These are phyloP conservation scores for Otocyon megalotis DNA, from an alignment of 2,113 vertebrate species.

Conservation along the genomic window DNA sequence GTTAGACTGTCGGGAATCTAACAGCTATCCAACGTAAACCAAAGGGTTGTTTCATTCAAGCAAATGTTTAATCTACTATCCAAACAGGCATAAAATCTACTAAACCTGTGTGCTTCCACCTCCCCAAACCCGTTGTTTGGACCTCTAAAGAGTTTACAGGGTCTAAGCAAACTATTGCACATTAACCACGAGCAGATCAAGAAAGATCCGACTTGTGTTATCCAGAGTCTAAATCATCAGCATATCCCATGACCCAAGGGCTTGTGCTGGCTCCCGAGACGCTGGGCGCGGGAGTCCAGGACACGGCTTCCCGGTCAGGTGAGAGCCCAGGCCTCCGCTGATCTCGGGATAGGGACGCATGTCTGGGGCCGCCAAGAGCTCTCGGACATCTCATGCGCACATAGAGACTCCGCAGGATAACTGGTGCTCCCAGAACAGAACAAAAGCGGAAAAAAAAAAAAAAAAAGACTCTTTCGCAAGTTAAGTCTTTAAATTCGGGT, in stretches of 20 bases:
- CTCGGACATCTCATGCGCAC: background rate
- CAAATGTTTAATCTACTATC: background rate
- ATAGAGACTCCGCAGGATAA: background rate
- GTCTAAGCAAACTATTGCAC: background rate
- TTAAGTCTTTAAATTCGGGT: background rate
- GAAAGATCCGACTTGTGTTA: background rate
- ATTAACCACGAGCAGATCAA: background rate
- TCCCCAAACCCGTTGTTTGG: conserved; percentile 3
- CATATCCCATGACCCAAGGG: background rate
- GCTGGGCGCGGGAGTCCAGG: background rate
- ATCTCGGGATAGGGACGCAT: background rate
- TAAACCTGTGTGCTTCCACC: background rate
- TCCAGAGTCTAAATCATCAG: background rate
- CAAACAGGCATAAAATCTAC: background rate
- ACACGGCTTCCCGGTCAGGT: background rate
- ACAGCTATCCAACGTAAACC: background rate
- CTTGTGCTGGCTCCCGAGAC: background rate
- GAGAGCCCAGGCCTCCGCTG: background rate
- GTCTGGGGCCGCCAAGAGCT: background rate
- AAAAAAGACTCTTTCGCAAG: background rate
- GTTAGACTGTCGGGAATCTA: background rate
- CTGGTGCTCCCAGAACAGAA: background rate
- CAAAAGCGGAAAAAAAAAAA: background rate
- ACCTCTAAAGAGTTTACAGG: background rate
- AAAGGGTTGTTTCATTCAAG: background rate